Base-by-base conservation (phyloP, 2,888 invertebrate genomes). In the Drosophila anceps region DNA sequence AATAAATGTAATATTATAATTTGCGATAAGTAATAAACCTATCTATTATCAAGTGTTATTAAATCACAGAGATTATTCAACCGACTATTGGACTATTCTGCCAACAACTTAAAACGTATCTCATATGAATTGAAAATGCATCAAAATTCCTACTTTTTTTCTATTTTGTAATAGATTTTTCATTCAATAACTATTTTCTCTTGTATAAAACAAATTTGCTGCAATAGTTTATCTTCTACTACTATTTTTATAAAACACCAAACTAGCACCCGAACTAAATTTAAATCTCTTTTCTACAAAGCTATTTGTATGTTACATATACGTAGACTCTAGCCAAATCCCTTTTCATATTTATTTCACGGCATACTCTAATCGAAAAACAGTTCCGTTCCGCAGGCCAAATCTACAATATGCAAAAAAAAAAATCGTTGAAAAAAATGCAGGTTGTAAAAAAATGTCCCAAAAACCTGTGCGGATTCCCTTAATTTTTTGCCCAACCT, bases 391-490 rank as follows among this genome's bases (percentile, higher is more conserved):
- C 37, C 20, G 5, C 43, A 31, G 31, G 20, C 27, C 15, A 44
- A 76, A 46, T 57, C 29, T 12, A 7, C 9, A 37, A 54, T 64
- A 37, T 61, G 5, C 37, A 55, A 18, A 55, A 55, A 66, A 66
- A 57, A 48, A 48, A 65, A 41, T 20, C 8, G 20, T 12, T 31
- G 6, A 48, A 60, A 66, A 69, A 51, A 50, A 37, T 13, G 0
- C 24, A 18, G n/a, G 13, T 13, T n/a, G 44, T 43, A 44, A 37
- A 44, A 33, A 33, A 24, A 33, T 10, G 4, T 29, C 13, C 24
- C 3, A 8, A 33, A 59, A 65, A 62, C 61, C 69, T 63, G 43
- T 48, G 39, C 62, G 58, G 63, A 67, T 58, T 63, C 44, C 46
- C 51, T 57, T 65, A 65, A 60, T 60, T 68, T 63, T 44, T 27